phyloP scores from a whole-genome alignment of 2,888 invertebrate species.

The Scrobipalpa atriplicella region DNA sequence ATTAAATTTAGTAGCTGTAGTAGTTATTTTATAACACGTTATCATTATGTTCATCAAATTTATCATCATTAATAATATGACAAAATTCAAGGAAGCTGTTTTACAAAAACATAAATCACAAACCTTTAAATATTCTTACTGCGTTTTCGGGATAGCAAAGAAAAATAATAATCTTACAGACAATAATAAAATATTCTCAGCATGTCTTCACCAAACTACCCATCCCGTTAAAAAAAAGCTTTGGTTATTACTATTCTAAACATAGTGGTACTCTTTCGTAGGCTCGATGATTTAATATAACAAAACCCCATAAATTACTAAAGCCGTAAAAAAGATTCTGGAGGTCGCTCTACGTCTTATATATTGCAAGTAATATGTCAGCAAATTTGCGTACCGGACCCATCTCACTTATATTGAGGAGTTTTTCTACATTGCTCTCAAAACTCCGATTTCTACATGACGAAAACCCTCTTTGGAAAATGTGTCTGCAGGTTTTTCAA shows the following conservation, averaged over 20 bases:
- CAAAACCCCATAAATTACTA: conserved; percentile 31
- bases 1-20: background rate
- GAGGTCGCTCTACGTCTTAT: conserved; percentile 56
- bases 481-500: no score
- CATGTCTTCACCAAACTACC: conserved; percentile 3
- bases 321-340: conserved; percentile 37
- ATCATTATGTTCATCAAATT: no score
- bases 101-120: no score
- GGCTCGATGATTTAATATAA: conserved; percentile 29
- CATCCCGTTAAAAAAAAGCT: background rate
- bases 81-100: no score
- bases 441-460: no score
- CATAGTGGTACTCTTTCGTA: conserved; percentile 12
- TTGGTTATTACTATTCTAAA: conserved; percentile 20
- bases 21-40: no score
- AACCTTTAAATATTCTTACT: no score
- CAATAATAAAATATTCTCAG: background rate
- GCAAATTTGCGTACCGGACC: conserved; percentile 60
- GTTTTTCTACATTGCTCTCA: conserved; percentile 40
- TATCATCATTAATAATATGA: no score
- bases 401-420: conserved; percentile 41
- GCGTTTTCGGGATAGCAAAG: background rate
- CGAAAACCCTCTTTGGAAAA: no score
- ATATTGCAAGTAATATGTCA: conserved; percentile 70
- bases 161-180: background rate